Evolutionary conservation across 2,888 invertebrate species (phyloP), one percentile per base, ranked within the genome.

Genomic region (Meteorus colon): DNA sequence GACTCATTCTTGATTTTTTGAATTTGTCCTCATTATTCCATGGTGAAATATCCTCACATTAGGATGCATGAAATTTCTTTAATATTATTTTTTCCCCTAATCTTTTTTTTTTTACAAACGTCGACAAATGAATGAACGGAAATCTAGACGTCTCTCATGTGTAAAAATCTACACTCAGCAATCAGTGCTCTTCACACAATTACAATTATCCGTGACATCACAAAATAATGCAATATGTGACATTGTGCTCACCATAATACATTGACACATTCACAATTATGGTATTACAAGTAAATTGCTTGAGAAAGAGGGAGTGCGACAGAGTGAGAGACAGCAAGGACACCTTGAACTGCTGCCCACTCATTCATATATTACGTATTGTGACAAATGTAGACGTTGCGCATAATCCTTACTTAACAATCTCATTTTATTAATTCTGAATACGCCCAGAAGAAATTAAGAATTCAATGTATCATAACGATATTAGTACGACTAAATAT

Each of bases 151-250:
- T 48, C 48, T n/a, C 48, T 55, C 10, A 12, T 41, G 16, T n/a
- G 10, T 63, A 2, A 34, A 16, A 14, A 31, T 34, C 14, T 2
- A 5, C 0, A 63, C 6, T 29, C 12, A 12, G 5, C 16, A 63
- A 68, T 78, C 45, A 75, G 79, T 81, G 84, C 82, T 85, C 85
- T 83, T 75, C 80, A 81, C 70, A 83, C 81, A 80, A 86, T 81
- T 77, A 78, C 59, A 59, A 55, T 80, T 77, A 85, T 79, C 72
- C 76, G 76, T 76, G 83, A 83, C 83, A 82, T 85, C 80, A 81
- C 77, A 76, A 81, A 80, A 79, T 78, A 74, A 69, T 78, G 14
- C 19, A 31, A 63, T 34, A 31, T 27, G 31, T n/a, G 70, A 80
- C 77, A 82, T 79, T 75, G 77, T 73, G 55, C 77, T 75, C 74